phyloP scores from a whole-genome alignment of 2,888 invertebrate species.

The Amphipoea lucens region DNA sequence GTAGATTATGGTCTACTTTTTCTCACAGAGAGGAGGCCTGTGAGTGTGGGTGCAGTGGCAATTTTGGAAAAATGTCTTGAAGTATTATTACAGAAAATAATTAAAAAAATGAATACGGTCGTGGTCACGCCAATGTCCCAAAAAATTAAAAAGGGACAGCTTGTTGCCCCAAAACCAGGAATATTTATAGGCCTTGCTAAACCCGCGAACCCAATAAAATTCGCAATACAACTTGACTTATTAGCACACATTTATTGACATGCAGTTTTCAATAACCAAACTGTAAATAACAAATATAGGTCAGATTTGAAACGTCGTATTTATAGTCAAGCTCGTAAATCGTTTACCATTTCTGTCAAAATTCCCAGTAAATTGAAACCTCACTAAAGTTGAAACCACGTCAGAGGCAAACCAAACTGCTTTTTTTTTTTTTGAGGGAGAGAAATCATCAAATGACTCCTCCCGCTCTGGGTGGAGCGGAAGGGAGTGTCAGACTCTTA shows the following conservation, averaged over 20 bases:
- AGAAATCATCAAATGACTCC: too few relatives aligned
- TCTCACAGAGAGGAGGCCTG: too few relatives aligned
- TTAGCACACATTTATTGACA: neutral
- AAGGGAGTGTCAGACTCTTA: too few relatives aligned
- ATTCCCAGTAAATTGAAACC: neutral
- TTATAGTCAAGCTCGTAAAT: neutral
- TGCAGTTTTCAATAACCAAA: slow-evolving; percentile 17
- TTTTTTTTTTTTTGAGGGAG: too few relatives aligned
- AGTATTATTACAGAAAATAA: too few relatives aligned
- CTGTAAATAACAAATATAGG: slow-evolving; percentile 20
- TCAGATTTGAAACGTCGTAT: neutral
- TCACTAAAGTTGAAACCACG: neutral
- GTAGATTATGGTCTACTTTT: too few relatives aligned
- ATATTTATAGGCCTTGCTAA: neutral
- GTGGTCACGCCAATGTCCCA: neutral
- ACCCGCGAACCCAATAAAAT: neutral
- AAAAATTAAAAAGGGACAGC: too few relatives aligned
- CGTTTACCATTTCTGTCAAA: neutral
- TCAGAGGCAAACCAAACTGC: too few relatives aligned
- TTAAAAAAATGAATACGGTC: neutral
- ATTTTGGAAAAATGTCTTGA: too few relatives aligned
- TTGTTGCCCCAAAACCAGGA: neutral
- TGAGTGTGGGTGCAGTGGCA: too few relatives aligned
- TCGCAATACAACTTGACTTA: too few relatives aligned
- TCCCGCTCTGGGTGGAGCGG: too few relatives aligned